Evolutionary conservation across 2,113 vertebrate genomes (phyloP), one percentile per base, ranked within the genome.

Genomic region (Planiliza haematocheilus): DNA sequence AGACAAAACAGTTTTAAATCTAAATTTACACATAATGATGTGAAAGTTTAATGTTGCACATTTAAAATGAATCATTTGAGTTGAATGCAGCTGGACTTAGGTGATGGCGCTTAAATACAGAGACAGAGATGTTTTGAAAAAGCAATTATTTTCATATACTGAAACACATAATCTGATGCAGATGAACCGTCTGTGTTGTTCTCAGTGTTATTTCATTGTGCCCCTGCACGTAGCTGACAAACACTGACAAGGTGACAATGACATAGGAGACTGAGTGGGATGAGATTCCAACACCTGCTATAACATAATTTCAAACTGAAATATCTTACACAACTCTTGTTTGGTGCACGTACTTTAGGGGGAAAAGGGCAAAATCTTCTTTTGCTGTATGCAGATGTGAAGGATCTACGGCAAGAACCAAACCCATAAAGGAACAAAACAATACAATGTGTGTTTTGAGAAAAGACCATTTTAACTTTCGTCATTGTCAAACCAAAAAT

Each of bases 141-240:
- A 14, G 1, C 4, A 12, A 43, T 13, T 7, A 3, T 8, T 42
- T 30, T n/a, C n/a, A n/a, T n/a, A n/a, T n/a, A n/a, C n/a, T n/a
- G 41, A 76, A 76, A 66, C 39, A 66, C 39, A 21, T 43, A 14
- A 53, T 36, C 10, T 21, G 24, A 7, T 14, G 4, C 30, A 53
- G 50, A 62, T 2, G 8, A 17, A 0, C 0, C n/a, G n/a, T n/a
- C n/a, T 10, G 7, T 13, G 10, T 49, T 55, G 14, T 51, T 50
- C 69, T 41, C 16, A 17, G 20, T 12, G 5, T 2, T 48, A 36
- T 49, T 21, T 63, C 21, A 49, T n/a, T 43, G 43, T 57, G 43
- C 45, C 63, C 58, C 58, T 58, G 30, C 2, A 43, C 16, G 34
- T 1, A 60, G 14, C 57, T 18, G 34, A 11, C 51, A 63, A 48